phyloP scores from a whole-genome alignment of 1,140 invertebrate species.

The Drosophila santomea region DNA sequence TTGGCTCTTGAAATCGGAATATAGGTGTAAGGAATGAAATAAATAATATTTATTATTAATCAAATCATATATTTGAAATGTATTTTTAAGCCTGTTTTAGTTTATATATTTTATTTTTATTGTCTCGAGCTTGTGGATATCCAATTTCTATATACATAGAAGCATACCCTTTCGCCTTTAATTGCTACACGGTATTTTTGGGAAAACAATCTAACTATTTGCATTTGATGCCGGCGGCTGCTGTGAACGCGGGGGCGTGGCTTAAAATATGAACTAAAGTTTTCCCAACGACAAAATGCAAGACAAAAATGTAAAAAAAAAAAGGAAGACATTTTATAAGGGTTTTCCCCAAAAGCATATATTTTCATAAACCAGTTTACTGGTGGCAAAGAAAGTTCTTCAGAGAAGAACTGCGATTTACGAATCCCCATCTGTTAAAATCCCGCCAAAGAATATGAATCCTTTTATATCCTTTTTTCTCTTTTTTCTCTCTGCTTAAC shows the following conservation, averaged over 20 bases:
- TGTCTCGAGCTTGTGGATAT: too few species aligned
- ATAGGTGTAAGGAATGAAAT: not conserved
- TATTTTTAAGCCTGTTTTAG: too few species aligned
- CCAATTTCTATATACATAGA: too few species aligned
- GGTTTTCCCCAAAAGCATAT: too few species aligned
- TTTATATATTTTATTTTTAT: too few species aligned
- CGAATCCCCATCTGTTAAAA: not conserved
- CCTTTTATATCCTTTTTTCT: too few species aligned
- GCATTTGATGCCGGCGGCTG: conserved; percentile 41
- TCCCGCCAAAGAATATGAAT: not conserved
- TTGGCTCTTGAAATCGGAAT: too few species aligned
- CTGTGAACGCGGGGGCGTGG: conserved; percentile 25
- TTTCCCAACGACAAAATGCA: conserved; percentile 13
- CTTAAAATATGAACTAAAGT: conserved; percentile 34
- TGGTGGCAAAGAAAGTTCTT: not conserved
- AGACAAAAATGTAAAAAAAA: conserved; percentile 9
- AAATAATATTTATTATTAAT: too few species aligned
- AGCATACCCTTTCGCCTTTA: not conserved
- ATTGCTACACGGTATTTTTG: conserved; percentile 11
- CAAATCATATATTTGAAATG: too few species aligned
- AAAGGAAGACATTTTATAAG: conserved; percentile 13
- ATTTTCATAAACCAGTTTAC: too few species aligned
- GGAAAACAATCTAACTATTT: conserved; percentile 49
- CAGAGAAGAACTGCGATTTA: not conserved
- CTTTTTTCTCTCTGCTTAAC: not conserved